phyloP scores from a whole-genome alignment of 2,888 invertebrate genomes.

The Cacoxenus indagator region DNA sequence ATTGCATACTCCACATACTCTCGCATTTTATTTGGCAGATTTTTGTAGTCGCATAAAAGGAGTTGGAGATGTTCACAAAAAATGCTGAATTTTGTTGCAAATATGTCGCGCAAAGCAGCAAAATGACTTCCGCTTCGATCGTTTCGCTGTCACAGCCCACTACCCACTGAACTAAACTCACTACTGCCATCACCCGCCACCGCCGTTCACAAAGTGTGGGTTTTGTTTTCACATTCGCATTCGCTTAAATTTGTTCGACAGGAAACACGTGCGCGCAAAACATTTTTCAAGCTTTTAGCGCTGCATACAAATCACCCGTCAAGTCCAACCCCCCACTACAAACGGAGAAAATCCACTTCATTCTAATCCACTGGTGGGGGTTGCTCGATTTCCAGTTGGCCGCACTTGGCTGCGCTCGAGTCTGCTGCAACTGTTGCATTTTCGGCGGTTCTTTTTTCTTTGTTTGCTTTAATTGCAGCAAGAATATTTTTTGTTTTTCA shows the following conservation, averaged over 20 bases:
- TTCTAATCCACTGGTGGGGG: background rate
- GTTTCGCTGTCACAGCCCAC: background rate
- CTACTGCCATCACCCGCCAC: background rate
- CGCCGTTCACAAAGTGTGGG: background rate
- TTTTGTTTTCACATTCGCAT: background rate
- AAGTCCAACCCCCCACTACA: background rate
- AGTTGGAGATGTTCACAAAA: background rate
- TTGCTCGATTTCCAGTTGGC: background rate
- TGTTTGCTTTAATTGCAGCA: background rate
- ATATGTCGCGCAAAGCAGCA: conserved; percentile 15
- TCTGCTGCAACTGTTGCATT: conserved; percentile 16
- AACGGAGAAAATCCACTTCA: background rate
- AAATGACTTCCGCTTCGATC: conserved; percentile 18
- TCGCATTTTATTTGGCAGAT: conserved; percentile 3
- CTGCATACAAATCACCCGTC: conserved; percentile 61
- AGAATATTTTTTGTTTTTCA: background rate
- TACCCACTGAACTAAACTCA: background rate
- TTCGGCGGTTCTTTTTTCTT: background rate
- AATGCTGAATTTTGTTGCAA: conserved; percentile 18
- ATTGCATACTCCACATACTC: background rate
- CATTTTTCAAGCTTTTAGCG: conserved; percentile 63
- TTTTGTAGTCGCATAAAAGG: background rate
- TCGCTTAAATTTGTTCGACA: conserved; percentile 45
- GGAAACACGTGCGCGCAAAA: conserved; percentile 63
- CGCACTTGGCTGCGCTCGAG: background rate